Percentiles rank a stretch among this genome's conserved stretches.
phyloP scores from a whole-genome alignment of 2,113 vertebrate genomes.

The Tachysurus fulvidraco region DNA sequence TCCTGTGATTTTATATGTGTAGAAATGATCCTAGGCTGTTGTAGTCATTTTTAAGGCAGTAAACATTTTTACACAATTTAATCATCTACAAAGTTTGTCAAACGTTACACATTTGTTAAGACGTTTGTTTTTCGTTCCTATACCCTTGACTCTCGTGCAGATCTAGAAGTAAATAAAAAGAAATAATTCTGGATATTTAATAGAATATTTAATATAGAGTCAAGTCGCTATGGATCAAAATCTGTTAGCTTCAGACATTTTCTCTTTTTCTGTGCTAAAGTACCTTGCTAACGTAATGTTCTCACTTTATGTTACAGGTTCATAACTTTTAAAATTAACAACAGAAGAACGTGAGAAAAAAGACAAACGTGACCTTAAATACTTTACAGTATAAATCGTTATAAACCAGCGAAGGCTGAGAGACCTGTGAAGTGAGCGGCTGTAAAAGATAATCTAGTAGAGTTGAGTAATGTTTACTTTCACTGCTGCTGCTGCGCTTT shows the following conservation, averaged over 20 bases:
- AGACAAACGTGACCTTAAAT: not conserved
- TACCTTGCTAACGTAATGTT: not conserved
- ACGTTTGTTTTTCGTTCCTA: too few species aligned
- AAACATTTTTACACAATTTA: not conserved
- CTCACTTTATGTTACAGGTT: not conserved
- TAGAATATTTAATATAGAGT: not conserved
- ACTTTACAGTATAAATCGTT: not conserved
- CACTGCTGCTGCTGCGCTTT: not conserved
- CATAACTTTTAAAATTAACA: not conserved
- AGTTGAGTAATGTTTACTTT: not conserved
- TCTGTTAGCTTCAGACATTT: not conserved
- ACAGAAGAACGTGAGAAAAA: not conserved
- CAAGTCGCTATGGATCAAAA: not conserved
- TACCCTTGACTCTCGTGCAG: not conserved
- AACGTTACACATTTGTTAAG: too few species aligned
- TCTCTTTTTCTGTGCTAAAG: not conserved
- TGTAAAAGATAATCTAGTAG: not conserved
- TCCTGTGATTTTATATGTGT: too few species aligned
- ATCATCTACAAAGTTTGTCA: too few species aligned
- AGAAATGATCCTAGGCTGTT: not conserved
- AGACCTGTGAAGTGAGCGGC: not conserved
- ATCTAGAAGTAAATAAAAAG: not conserved
- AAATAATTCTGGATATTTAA: not conserved
- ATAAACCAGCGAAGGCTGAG: not conserved
- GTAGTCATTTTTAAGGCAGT: not conserved